These are phyloP conservation scores for Echiichthys vipera DNA, from an alignment of 2,797 vertebrate genomes.

Conservation along the genomic window DNA sequence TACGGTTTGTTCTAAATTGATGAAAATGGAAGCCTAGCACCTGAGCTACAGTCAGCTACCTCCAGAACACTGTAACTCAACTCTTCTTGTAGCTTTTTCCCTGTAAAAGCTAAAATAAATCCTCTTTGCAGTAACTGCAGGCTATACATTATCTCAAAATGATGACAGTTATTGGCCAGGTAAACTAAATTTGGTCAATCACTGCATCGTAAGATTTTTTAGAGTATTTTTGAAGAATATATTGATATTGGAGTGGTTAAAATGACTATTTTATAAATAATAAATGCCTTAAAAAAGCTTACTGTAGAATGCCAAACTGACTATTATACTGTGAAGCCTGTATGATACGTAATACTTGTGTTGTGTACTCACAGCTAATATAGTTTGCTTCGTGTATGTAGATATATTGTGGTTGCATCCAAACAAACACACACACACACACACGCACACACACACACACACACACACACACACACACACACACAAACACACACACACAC, in stretches of 20 bases:
- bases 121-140: background rate
- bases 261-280: background rate
- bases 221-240: background rate
- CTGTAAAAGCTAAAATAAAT: background rate
- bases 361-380: conserved; percentile 55
- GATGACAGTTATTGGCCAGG: background rate
- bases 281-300: background rate
- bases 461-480: conserved; percentile 43
- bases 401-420: conserved; percentile 18
- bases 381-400: conserved; percentile 29
- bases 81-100: background rate
- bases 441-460: no score
- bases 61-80: background rate
- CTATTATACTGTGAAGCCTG: conserved; percentile 12
- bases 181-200: background rate
- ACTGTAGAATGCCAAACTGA: background rate
- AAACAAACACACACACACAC: conserved; percentile 34
- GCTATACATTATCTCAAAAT: background rate
- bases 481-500: conserved; percentile 24
- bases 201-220: background rate
- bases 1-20: background rate
- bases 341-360: conserved; percentile 41
- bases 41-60: background rate
- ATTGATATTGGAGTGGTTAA: background rate
- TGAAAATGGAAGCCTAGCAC: conserved; percentile 8